phyloP scores from a whole-genome alignment of 2,797 vertebrate genomes.

The Eulemur coronatus region DNA sequence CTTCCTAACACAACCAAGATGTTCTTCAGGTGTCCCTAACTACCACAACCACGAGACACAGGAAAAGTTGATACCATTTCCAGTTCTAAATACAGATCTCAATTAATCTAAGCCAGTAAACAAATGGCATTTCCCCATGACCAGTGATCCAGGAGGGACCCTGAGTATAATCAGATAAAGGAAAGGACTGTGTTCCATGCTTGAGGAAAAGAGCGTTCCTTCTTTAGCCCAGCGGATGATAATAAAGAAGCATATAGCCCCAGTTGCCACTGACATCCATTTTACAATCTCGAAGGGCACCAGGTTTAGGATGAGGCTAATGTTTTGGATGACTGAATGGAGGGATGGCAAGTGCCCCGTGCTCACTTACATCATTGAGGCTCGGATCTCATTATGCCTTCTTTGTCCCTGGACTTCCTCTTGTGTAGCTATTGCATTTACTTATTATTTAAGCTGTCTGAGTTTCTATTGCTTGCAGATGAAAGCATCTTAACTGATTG shows the following conservation, averaged over 20 bases:
- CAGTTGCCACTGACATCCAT: background rate
- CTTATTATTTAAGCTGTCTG: background rate
- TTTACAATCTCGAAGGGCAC: background rate
- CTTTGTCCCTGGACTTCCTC: background rate
- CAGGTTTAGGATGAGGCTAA: background rate
- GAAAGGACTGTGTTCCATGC: background rate
- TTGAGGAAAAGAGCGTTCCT: background rate
- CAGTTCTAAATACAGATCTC: background rate
- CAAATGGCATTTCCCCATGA: background rate
- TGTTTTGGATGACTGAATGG: background rate
- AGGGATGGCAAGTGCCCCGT: background rate
- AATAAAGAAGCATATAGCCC: background rate
- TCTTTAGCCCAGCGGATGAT: background rate
- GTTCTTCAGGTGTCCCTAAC: background rate
- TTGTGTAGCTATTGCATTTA: background rate
- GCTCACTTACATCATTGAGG: background rate
- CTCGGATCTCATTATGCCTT: background rate
- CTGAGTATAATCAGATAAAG: background rate
- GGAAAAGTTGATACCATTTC: background rate
- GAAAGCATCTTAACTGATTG: background rate
- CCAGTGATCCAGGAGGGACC: background rate
- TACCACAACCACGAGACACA: background rate
- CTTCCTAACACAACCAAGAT: background rate
- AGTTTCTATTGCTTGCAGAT: background rate
- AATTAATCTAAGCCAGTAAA: background rate